These are phyloP conservation scores for Eupelmus urozonus DNA, from an alignment of 2,888 invertebrate genomes.

Conservation along the genomic window DNA sequence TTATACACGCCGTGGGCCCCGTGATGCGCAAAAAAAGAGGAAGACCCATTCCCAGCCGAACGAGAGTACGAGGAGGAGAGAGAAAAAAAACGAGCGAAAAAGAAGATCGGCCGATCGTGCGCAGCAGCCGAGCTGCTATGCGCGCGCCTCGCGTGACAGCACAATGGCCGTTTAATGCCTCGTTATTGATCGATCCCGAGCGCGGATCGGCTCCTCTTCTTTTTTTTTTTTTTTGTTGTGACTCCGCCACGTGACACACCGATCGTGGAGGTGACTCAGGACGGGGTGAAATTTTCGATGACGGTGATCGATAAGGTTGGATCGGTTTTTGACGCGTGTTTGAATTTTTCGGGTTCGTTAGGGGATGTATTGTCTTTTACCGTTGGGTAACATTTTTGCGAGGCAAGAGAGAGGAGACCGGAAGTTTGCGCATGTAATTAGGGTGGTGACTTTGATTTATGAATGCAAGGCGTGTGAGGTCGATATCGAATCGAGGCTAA, in stretches of 20 bases:
- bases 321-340: too few species aligned
- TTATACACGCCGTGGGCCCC: not conserved
- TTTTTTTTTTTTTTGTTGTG: not conserved
- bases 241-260: not conserved
- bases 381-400: too few species aligned
- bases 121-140: too few species aligned
- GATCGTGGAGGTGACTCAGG: not conserved
- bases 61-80: not conserved
- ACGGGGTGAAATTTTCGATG: too few species aligned
- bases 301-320: too few species aligned
- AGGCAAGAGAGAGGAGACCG: too few species aligned
- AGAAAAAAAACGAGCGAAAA: not conserved
- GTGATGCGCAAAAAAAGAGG: not conserved
- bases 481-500: too few species aligned
- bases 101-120: not conserved
- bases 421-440: too few species aligned
- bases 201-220: not conserved
- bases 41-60: too few species aligned
- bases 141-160: not conserved
- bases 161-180: constrained; percentile 26
- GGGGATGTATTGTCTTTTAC: not conserved
- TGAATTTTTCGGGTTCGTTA: not conserved
- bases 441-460: too few species aligned
- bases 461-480: too few species aligned
- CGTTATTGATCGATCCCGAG: constrained; percentile 28